A percentile compares a stretch with the other conserved stretches of the same genome.
Conservation (phyloP, 1,140 invertebrate species). For the Hyles vespertilio region DNA sequence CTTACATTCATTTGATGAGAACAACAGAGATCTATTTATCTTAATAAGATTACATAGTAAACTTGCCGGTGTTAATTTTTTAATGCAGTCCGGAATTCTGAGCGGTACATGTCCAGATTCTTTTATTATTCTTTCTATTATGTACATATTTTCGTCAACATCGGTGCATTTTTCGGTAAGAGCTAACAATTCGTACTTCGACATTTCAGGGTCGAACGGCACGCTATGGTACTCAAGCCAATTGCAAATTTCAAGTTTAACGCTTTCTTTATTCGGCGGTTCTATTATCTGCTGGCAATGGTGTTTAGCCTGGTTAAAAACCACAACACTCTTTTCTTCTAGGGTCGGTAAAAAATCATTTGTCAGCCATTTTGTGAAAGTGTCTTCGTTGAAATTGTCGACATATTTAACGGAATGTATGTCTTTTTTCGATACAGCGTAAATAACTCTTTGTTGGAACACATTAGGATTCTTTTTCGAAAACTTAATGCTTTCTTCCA, state of each 20-base stretch:
- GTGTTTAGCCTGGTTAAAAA: constrained; percentile 25
- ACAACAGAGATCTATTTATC: too few species aligned
- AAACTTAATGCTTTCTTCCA: not conserved
- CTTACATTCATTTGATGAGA: too few species aligned
- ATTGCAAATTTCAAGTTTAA: constrained; percentile 29
- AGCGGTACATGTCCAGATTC: constrained; percentile 21
- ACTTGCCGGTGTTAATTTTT: constrained; percentile 18
- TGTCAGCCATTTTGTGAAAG: constrained; percentile 22
- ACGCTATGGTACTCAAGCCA: constrained; percentile 33
- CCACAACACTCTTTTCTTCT: constrained; percentile 22
- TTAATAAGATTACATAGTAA: constrained; percentile 1
- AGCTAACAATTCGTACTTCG: constrained; percentile 27
- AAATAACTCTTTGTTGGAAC: constrained; percentile 13
- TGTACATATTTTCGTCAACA: constrained; percentile 20
- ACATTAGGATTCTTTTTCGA: not conserved
- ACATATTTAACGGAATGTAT: constrained; percentile 9
- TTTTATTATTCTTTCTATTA: constrained; percentile 25
- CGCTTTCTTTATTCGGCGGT: constrained; percentile 22
- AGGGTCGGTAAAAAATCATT: constrained; percentile 12
- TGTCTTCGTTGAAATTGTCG: constrained; percentile 3
- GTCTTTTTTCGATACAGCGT: constrained; percentile 17
- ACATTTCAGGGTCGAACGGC: constrained; percentile 23
- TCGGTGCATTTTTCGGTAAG: constrained; percentile 29
- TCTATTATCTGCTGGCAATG: constrained; percentile 12
- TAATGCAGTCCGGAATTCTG: constrained; percentile 27